Percentiles rank a stretch among this genome's conserved stretches.
phyloP scores from a whole-genome alignment of 2,888 invertebrate species.

The Hypselothyrea guttata region DNA sequence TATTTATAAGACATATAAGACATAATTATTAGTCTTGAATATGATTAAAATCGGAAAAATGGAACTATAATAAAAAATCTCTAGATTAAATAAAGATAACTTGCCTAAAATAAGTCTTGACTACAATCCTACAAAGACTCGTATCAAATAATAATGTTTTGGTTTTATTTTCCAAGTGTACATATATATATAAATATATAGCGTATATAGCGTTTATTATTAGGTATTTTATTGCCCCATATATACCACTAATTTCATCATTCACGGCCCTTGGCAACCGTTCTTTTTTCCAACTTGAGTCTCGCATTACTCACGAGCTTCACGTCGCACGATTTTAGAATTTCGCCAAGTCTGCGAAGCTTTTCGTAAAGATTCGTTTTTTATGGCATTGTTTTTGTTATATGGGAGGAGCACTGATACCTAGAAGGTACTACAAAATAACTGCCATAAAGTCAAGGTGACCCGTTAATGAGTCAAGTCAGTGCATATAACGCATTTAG shows the following conservation, averaged over 20 bases:
- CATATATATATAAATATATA: background rate
- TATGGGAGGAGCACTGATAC: background rate
- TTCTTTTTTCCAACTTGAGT: background rate
- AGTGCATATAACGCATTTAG: constrained; percentile 37
- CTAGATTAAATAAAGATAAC: no score
- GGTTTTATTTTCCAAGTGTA: no score
- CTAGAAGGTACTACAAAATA: background rate
- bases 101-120: no score
- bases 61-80: no score
- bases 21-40: no score
- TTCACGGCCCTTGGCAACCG: constrained; percentile 25
- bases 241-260: constrained; percentile 36
- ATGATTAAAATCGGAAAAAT: no score
- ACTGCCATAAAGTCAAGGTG: constrained; percentile 7
- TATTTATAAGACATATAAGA: no score
- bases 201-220: background rate
- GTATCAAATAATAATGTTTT: no score
- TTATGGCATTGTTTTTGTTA: constrained; percentile 13
- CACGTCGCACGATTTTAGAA: constrained; percentile 7
- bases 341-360: constrained; percentile 30
- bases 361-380: constrained; percentile 34
- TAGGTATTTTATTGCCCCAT: background rate
- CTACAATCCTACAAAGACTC: no score
- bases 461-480: background rate
- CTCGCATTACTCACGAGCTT: constrained; percentile 29